Conservation (phyloP, 2,797 vertebrate species). For the Allobates femoralis region DNA sequence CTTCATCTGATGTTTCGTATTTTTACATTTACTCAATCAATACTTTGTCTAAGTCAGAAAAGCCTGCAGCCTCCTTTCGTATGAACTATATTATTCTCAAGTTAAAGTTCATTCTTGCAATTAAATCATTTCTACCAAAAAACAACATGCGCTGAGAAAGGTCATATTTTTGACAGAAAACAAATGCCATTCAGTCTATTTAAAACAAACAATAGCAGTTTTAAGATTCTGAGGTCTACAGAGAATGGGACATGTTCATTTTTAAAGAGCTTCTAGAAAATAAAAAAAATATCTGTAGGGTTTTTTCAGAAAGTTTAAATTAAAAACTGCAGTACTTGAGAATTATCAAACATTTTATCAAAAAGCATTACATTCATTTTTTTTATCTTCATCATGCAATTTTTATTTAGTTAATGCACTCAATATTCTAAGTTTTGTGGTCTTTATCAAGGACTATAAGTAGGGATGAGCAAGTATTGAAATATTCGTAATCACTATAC, state of each 20-base stretch:
- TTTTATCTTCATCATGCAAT: too few species aligned
- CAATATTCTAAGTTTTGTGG: too few species aligned
- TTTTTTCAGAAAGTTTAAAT: background rate
- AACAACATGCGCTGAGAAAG: slow-evolving; percentile 39
- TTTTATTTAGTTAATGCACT: too few species aligned
- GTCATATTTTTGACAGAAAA: slow-evolving; percentile 38
- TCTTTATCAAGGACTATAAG: too few species aligned
- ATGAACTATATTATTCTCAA: slow-evolving; percentile 44
- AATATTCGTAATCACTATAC: too few species aligned
- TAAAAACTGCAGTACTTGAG: background rate
- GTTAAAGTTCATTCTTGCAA: slow-evolving; percentile 48
- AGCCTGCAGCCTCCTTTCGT: background rate
- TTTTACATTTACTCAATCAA: slow-evolving; percentile 16
- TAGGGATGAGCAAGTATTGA: too few species aligned
- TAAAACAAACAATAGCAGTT: slow-evolving; percentile 25
- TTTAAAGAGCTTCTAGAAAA: background rate
- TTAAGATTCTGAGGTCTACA: background rate
- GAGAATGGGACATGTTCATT: background rate
- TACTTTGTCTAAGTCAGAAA: slow-evolving; percentile 7
- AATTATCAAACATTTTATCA: background rate
- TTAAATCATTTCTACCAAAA: slow-evolving; percentile 47
- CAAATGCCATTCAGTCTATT: slow-evolving; percentile 31
- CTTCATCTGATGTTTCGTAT: background rate
- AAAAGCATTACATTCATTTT: too few species aligned
- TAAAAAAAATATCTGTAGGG: too few species aligned